A percentile compares a stretch with the other conserved stretches of the same genome.
phyloP scores from a whole-genome alignment of 1,140 invertebrate species.

The Heliconius hermathena region DNA sequence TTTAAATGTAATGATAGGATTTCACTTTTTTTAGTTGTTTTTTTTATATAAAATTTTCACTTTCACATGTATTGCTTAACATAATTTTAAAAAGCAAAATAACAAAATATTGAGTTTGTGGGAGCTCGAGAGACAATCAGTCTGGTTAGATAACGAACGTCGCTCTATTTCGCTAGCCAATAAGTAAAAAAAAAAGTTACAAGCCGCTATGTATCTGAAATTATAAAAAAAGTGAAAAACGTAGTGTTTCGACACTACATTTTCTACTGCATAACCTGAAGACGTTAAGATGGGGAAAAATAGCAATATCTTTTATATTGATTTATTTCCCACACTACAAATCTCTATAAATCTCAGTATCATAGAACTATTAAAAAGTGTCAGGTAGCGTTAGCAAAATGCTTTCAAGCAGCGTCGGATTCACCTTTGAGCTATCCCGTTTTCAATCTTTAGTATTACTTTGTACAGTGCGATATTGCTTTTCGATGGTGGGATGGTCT shows the following conservation, averaged over 20 bases:
- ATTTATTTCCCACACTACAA: background rate
- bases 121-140: too few species aligned
- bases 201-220: too few species aligned
- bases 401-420: background rate
- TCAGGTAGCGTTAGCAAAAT: background rate
- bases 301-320: background rate
- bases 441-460: slow-evolving; percentile 3
- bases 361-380: background rate
- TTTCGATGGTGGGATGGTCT: background rate
- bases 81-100: too few species aligned
- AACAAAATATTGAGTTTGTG: too few species aligned
- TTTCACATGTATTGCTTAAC: too few species aligned
- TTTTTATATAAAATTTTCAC: too few species aligned
- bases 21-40: too few species aligned
- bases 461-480: slow-evolving; percentile 2
- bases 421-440: slow-evolving; percentile 1
- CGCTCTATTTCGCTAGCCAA: too few species aligned
- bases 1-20: too few species aligned
- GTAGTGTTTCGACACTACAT: background rate
- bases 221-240: background rate
- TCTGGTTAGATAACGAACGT: too few species aligned
- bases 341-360: background rate
- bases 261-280: background rate
- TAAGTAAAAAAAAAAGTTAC: too few species aligned
- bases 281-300: background rate